Base-by-base conservation (phyloP, 2,113 vertebrate genomes). In the Antechinus stuartii region DNA sequence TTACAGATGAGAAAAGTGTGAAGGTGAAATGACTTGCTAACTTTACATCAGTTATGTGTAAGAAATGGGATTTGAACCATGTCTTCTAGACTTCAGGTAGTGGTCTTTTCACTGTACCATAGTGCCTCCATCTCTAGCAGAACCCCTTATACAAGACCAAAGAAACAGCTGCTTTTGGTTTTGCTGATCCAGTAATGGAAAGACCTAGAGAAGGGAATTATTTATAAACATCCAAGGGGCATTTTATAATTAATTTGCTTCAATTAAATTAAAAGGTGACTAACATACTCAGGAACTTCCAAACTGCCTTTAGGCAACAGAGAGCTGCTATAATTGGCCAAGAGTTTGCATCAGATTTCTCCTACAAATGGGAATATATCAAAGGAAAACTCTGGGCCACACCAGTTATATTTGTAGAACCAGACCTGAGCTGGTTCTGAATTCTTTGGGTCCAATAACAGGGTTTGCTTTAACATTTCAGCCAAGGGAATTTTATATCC, bases 401-500 rank as follows among this genome's bases (percentile, higher is more conserved):
- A 35, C 94, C 25, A 10, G 52, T n/a, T 76, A 0, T 0, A 0
- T 9, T 0, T 52, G 92, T 89, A 56, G 94, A 92, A 94, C 95
- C 94, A 0, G 0, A 7, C 49, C 89, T 0, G 0, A 42, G 89
- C 91, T 0, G 91, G 25, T 8, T 94, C n/a, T 0, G 0, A 68
- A 1, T 57, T 27, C 94, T 95, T 90, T 90, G 94, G 95, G 96
- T 52, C 94, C 55, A 8, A 94, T 91, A 95, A 84, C 91, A 7
- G 96, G 96, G 35, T 93, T 97, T 96, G 94, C 93, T 96, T 94
- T 61, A 95, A 94, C 95, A 54, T 95, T 91, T 97, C 94, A 47
- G 95, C 50, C 54, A n/a, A 96, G 90, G 94, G 93, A 97, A 90
- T 91, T 96, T 96, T 91, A 4, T 90, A 57, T 97, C 97, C 98